Evolutionary conservation across 23 tunicate genomes (phyloP), one percentile per base, ranked within the genome.

Genomic region (Trididemnum miniatum): DNA sequence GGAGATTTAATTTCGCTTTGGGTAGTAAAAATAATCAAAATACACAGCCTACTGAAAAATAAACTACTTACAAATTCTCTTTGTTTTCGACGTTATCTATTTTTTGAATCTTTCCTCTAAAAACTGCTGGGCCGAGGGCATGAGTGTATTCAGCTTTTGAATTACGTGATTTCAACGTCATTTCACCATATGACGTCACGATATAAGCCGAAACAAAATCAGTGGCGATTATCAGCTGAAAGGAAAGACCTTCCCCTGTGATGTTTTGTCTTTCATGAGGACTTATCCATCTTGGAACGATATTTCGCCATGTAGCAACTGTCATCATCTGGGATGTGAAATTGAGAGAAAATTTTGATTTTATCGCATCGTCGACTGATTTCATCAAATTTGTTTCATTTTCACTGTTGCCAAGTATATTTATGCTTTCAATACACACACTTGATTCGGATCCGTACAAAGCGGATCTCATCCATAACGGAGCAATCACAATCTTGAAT

Each of bases 391-490:
- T n/a, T 20, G 20, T 18, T 29, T 12, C 18, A 22, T 7, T 4
- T 5, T 30, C 24, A 1, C 3, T 1, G n/a, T 22, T 4, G 1
- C 24, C 20, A 18, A 22, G 20, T n/a, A n/a, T n/a, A 29, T 74
- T 31, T 2, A 74, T 2, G 15, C 36, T 44, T 50, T 85, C 89
- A 0, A 81, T 83, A 35, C 96, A 90, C 1, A 85, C 84, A 20
- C 35, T 35, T 29, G 66, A 34, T 4, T 69, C 71, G 27, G 65
- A 7, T 29, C 37, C 29, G 0, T 65, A 36, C 25, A 76, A 35
- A 35, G 31, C 38, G 23, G 89, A 64, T 50, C 90, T 51, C 79
- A 82, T 38, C 97, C 97, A 91, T 72, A 91, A 75, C 2, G 97
- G 90, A 3, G 81, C 72, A 5, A 91, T 20, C 20, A 91, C 80